Evolutionary conservation across 2,797 vertebrate genomes (phyloP).

Genomic region (Aeoliscus strigatus): DNA sequence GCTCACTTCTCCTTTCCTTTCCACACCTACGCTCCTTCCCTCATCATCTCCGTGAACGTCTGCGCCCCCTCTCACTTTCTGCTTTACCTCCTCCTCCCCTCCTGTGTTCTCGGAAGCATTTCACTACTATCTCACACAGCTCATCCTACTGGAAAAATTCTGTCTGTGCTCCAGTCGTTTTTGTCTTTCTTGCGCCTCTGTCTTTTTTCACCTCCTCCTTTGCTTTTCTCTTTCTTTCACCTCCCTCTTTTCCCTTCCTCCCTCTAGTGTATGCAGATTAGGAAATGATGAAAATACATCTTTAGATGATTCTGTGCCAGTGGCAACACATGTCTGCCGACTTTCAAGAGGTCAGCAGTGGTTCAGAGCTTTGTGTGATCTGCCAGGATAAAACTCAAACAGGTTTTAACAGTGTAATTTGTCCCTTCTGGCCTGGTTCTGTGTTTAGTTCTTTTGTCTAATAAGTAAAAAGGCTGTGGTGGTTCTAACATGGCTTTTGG

Average conservation of each 20-base stretch:
- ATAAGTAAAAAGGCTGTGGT: conserved; percentile 15
- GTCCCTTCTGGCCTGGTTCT: conserved; percentile 8
- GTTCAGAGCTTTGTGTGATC: conserved; percentile 25
- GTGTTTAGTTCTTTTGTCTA: conserved; percentile 13
- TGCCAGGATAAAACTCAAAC: conserved; percentile 13
- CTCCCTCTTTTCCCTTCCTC: conserved; percentile 20
- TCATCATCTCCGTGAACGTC: conserved; percentile 41
- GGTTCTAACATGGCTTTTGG: background rate
- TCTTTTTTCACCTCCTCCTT: conserved; percentile 19
- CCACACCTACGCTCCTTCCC: conserved; percentile 49
- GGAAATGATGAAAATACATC: conserved; percentile 36
- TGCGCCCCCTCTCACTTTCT: conserved; percentile 16
- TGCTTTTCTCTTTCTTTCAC: conserved; percentile 48
- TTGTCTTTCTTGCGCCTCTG: conserved; percentile 7
- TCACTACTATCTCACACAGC: conserved; percentile 10
- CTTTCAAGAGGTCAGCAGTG: conserved; percentile 33
- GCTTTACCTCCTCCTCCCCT: too few species aligned
- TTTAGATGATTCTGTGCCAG: conserved; percentile 23
- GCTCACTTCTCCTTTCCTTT: conserved; percentile 45
- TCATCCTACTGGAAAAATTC: conserved; percentile 28
- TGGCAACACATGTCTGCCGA: conserved; percentile 18
- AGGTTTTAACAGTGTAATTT: conserved; percentile 23
- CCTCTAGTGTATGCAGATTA: conserved; percentile 48
- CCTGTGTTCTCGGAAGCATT: too few species aligned
- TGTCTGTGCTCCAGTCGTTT: conserved; percentile 15